Percentiles rank a stretch among this genome's conserved stretches.
Conservation (phyloP, 2,797 vertebrate genomes). For the Anabas testudineus region DNA sequence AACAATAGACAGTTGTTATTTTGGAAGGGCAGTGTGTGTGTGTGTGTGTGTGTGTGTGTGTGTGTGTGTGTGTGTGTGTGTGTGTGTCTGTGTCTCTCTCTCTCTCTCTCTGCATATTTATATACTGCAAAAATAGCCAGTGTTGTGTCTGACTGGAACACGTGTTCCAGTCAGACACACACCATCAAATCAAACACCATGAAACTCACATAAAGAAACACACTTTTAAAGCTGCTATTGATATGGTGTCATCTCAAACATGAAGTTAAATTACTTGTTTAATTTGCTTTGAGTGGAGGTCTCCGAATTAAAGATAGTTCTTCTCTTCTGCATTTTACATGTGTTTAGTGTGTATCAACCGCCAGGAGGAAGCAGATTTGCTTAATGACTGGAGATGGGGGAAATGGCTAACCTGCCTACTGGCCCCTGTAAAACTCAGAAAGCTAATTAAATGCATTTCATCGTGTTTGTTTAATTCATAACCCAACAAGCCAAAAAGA, state of each 20-base stretch:
- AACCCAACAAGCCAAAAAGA: background rate
- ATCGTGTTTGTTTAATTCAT: background rate
- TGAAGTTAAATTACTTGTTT: background rate
- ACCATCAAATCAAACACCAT: slow-evolving; percentile 25
- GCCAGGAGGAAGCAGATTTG: background rate
- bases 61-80: slow-evolving; percentile 35
- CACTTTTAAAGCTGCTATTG: background rate
- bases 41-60: slow-evolving; percentile 39
- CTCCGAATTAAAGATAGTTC: background rate
- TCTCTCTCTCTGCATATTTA: no score
- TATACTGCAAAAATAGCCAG: slow-evolving; percentile 72
- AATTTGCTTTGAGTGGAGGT: background rate
- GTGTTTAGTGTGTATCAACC: background rate
- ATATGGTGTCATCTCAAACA: background rate
- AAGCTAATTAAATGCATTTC: background rate
- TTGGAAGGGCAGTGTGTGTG: slow-evolving; percentile 43
- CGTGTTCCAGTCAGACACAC: slow-evolving; percentile 63
- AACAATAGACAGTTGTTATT: slow-evolving; percentile 58
- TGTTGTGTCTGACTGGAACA: slow-evolving; percentile 77
- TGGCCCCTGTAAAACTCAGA: background rate
- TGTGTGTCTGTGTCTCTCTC: slow-evolving; percentile 24
- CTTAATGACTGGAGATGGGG: background rate
- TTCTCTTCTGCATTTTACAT: no score
- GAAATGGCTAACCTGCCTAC: background rate
- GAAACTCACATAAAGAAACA: slow-evolving; percentile 13